Base-by-base conservation (phyloP, 2,888 invertebrate genomes). In the Tiliacea citrago region DNA sequence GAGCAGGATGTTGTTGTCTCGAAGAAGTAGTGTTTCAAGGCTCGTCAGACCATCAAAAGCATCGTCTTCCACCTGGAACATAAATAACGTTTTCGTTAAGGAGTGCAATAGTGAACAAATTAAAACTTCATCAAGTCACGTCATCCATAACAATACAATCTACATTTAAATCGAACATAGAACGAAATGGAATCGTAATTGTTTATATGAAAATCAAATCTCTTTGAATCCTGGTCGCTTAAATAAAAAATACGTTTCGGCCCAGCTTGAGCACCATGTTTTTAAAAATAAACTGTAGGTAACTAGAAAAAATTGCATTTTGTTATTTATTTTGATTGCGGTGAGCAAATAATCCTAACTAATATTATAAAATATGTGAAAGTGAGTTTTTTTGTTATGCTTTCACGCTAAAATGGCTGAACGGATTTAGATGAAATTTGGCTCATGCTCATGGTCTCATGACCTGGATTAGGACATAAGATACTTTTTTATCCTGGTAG, bases 1-100 rank as follows among this genome's bases (percentile, higher is more conserved):
- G 1, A 98, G 95, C 0, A 99, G 96, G 72, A 99, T 98, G 84
- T 99, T 98, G 94, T 99, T 99, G 92, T 99, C 99, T 87, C 98
- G 97, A 16, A 99, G 96, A 47, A 98, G 97, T 1, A 99, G 95
- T 55, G 98, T 97, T 92, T 98, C 97, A 24, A 99, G 95, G 85
- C 97, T 98, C 51, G 97, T 97, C 81, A 99, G 93, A 0, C 99
- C 99, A 90, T 98, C 98, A 88, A 99, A 98, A 0, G 98, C 98
- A 83, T 98, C 98, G 88, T 98, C 98, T 95, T 99, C 98, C 78
- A 99, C 98, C 98, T 98, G 94, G 39, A 91, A 91, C 18, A 66
- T 75, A 77, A 69, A 73, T 39, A 53, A 58, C 5, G 18, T 49
- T 75, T 68, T 45, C 2, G 4, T 35, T 45, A 55, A n/a, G 7